Percentiles rank a stretch among this genome's conserved stretches.
Conservation (phyloP, 2,797 vertebrate species). For the Cheirogaleus major region DNA sequence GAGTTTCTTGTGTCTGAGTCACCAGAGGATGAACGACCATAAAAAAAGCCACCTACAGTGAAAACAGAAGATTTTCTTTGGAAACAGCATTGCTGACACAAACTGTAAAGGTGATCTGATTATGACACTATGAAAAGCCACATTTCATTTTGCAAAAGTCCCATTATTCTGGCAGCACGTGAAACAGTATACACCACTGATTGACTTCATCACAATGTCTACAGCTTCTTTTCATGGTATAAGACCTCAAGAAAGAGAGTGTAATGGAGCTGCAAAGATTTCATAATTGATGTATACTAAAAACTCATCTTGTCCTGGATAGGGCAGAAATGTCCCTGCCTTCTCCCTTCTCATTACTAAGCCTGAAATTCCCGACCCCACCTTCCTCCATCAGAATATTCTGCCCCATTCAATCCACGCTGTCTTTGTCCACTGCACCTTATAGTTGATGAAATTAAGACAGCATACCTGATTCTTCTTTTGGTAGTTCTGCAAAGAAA, state of each 20-base stretch:
- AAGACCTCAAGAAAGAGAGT: background rate
- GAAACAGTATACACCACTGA: background rate
- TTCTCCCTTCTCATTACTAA: background rate
- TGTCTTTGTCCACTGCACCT: background rate
- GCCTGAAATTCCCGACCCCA: background rate
- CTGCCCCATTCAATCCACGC: background rate
- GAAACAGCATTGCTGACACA: background rate
- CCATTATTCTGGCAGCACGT: background rate
- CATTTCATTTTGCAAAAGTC: background rate
- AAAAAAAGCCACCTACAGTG: background rate
- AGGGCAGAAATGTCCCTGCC: background rate
- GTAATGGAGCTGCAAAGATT: background rate
- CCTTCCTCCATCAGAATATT: background rate
- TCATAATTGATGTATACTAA: background rate
- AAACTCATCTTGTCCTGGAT: background rate
- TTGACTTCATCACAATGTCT: background rate
- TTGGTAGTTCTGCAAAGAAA: background rate
- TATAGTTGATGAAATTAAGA: background rate
- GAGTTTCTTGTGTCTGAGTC: background rate
- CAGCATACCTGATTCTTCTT: slow-evolving; percentile 1
- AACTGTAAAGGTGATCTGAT: background rate
- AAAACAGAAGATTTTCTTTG: background rate
- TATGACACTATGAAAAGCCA: background rate
- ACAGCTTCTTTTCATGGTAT: background rate
- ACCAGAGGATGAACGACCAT: background rate